Conservation (phyloP, 1,140 invertebrate genomes). For the Matsumurasca onukii region DNA sequence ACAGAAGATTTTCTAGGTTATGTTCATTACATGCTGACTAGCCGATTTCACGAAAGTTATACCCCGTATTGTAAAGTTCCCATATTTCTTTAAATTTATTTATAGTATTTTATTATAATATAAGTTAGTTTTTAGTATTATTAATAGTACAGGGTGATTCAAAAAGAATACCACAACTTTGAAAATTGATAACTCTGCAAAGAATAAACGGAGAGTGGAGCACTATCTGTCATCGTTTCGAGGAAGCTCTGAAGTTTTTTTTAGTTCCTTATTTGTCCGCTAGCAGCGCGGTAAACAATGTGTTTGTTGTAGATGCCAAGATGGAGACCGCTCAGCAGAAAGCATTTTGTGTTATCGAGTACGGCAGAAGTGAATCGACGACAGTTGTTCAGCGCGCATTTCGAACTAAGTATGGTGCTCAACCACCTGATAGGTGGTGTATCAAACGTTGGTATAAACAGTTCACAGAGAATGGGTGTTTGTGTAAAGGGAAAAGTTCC, state of each 20-base stretch:
- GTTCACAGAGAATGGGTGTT: constrained; percentile 20
- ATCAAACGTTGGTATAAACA: constrained; percentile 23
- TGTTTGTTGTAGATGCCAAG: not conserved
- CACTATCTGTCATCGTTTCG: not conserved
- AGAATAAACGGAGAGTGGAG: not conserved
- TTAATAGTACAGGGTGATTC: constrained; percentile 19
- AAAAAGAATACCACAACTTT: constrained; percentile 26
- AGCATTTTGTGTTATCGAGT: not conserved
- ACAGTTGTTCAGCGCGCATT: constrained; percentile 3
- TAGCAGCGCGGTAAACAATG: not conserved
- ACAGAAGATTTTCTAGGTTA: too few species aligned
- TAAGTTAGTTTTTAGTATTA: too few species aligned
- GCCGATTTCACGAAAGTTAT: too few species aligned
- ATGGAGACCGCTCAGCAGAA: not conserved
- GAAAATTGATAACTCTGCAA: constrained; percentile 4
- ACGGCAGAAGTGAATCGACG: constrained; percentile 9
- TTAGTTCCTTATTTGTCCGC: not conserved
- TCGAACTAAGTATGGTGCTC: constrained; percentile 20
- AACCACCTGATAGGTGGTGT: constrained; percentile 11
- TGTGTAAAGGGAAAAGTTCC: constrained; percentile 25
- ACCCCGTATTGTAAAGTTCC: too few species aligned
- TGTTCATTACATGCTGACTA: too few species aligned
- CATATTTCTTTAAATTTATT: too few species aligned
- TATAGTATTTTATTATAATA: too few species aligned
- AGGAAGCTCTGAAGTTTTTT: not conserved